Conservation (phyloP, 2,797 vertebrate genomes). For the Alosa sapidissima region DNA sequence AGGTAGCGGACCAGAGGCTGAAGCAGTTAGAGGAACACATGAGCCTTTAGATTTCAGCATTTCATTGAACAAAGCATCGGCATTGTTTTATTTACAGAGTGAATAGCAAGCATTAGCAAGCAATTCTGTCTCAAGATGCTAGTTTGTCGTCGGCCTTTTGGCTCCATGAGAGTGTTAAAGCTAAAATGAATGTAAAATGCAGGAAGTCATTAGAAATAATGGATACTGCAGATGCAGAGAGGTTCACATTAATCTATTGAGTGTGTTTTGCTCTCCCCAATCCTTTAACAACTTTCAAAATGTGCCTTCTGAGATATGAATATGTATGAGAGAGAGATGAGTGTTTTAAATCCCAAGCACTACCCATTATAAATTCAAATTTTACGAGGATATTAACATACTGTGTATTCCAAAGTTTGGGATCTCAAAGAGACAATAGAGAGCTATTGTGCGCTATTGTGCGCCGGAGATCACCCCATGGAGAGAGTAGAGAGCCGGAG, state of each 20-base stretch:
- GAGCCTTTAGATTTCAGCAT: not conserved
- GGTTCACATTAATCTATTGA: not conserved
- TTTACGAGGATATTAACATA: conserved; percentile 55
- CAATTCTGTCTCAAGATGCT: not conserved
- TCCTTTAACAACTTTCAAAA: conserved; percentile 33
- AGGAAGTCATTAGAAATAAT: not conserved
- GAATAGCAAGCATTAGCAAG: not conserved
- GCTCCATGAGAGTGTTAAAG: not conserved
- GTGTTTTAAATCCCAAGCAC: conserved; percentile 59
- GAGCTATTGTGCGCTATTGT: conserved; percentile 24
- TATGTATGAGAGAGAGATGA: conserved; percentile 61
- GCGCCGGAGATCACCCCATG: conserved; percentile 37
- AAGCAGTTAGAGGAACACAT: not conserved
- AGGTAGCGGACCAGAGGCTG: conserved; percentile 73
- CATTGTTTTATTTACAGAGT: not conserved
- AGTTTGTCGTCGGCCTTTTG: not conserved
- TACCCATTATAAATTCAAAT: conserved; percentile 61
- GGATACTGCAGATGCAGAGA: not conserved
- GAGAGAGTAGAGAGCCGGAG: not conserved
- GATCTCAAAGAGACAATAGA: conserved; percentile 60
- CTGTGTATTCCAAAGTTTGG: conserved; percentile 54
- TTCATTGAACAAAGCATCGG: not conserved
- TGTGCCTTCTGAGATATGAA: conserved; percentile 60
- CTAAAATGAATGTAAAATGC: not conserved
- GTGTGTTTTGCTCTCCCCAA: conserved; percentile 4